phyloP scores from a whole-genome alignment of 1,140 invertebrate genomes.

The Grapholita molesta region DNA sequence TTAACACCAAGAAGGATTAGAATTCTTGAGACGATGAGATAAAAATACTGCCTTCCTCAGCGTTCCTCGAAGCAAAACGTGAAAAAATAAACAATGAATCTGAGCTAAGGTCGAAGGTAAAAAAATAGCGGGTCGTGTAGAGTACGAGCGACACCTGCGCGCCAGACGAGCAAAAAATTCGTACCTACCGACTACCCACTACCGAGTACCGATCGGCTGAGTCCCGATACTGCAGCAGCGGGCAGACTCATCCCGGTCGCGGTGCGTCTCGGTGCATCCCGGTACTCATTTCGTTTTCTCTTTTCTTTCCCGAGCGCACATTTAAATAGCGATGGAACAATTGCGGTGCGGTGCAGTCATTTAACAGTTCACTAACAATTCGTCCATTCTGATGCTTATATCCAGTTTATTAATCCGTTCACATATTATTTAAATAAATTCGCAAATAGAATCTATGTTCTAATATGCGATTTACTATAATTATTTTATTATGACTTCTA shows the following conservation, averaged over 20 bases:
- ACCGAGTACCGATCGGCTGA: neutral
- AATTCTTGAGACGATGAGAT: constrained; percentile 9
- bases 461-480: neutral
- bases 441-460: neutral
- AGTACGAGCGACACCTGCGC: constrained; percentile 12
- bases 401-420: neutral
- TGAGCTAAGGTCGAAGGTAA: constrained; percentile 13
- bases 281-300: constrained; percentile 2
- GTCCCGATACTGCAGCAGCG: neutral
- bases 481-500: no score
- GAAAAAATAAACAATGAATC: constrained; percentile 16
- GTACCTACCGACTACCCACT: constrained; percentile 8
- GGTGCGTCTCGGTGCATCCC: neutral
- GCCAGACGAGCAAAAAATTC: constrained; percentile 14
- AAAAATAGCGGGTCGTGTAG: neutral
- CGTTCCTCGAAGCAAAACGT: neutral
- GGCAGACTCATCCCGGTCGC: constrained; percentile 6
- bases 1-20: neutral
- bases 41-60: constrained; percentile 5
- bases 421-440: neutral
- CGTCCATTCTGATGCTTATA: neutral
- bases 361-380: neutral
- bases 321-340: neutral
- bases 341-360: neutral
- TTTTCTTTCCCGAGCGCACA: neutral